Evolutionary conservation across 1,140 invertebrate species (phyloP).

Genomic region (Dinoponera quadriceps): DNA sequence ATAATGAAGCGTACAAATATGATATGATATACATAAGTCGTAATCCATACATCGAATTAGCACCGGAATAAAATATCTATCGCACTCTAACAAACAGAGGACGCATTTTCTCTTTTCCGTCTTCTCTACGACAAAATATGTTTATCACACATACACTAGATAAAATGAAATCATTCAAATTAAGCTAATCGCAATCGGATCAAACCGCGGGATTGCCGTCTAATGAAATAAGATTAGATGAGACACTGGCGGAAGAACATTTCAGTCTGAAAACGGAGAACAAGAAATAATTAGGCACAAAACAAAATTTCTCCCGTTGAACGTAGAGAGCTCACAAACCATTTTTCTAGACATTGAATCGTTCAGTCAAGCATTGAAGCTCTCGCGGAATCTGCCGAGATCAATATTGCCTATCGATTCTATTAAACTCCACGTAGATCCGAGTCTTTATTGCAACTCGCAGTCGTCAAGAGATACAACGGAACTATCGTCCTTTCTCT

Average conservation of each 20-base stretch:
- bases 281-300: not conserved
- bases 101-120: not conserved
- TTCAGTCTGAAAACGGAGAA: conserved; percentile 6
- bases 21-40: conserved; percentile 15
- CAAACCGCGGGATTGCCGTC: not conserved
- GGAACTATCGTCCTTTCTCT: not conserved
- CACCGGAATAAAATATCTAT: conserved; percentile 24
- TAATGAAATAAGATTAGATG: not conserved
- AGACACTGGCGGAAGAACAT: not conserved
- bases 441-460: not conserved
- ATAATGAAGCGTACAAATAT: conserved; percentile 27
- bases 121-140: not conserved
- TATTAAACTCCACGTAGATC: not conserved
- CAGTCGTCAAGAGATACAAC: not conserved
- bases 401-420: conserved; percentile 1
- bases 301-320: not conserved
- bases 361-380: not conserved
- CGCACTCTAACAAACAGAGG: not conserved
- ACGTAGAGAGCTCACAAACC: not conserved
- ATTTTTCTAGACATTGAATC: not conserved
- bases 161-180: not conserved
- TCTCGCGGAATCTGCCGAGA: not conserved
- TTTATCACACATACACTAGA: conserved; percentile 10
- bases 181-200: not conserved
- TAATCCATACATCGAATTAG: conserved; percentile 12